Base-by-base conservation (phyloP, 1,140 invertebrate genomes). In the Amyelois transitella region DNA sequence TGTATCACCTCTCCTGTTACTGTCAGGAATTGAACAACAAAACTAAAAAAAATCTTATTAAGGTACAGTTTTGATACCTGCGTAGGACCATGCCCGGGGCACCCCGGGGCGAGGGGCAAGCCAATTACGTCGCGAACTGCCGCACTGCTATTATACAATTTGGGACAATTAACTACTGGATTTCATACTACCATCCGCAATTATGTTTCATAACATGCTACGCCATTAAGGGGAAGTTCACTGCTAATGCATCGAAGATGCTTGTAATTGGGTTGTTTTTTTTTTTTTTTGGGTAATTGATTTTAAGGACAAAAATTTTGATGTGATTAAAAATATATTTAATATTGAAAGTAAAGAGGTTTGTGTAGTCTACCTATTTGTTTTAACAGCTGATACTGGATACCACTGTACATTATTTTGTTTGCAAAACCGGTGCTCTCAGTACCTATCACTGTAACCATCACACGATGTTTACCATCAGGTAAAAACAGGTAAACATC, bases 131-230 rank as follows among this genome's bases (percentile, higher is more conserved):
- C 69, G 72, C 65, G 60, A 69, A 72, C 64, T 69, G 62, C 64
- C 66, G 71, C 62, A 64, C 72, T 59, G 58, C 59, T 69, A 86
- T 86, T 86, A 86, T 77, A 85, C 83, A 86, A 86, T 86, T 86
- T 85, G 71, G 79, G 70, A 81, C 74, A 83, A 86, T 86, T 86
- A 86, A 86, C 83, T 86, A 86, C 82, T 73, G 83, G 80, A 82
- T 76, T 78, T 81, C 71, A 77, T 77, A 64, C 69, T 70, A 62
- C 69, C 64, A 55, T 54, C 55, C 20, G 69, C 81, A 81, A 86
- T 86, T 82, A 74, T 70, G 60, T 79, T 73, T 79, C 75, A 82
- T 84, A 82, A 81, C 80, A 81, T 75, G 74, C 64, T 60, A 49
- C 61, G 73, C 67, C 71, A 70, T 83, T 81, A 82, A 65, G 60